phyloP scores from a whole-genome alignment of 2,888 invertebrate species.

The Caenorhabditis afra region DNA sequence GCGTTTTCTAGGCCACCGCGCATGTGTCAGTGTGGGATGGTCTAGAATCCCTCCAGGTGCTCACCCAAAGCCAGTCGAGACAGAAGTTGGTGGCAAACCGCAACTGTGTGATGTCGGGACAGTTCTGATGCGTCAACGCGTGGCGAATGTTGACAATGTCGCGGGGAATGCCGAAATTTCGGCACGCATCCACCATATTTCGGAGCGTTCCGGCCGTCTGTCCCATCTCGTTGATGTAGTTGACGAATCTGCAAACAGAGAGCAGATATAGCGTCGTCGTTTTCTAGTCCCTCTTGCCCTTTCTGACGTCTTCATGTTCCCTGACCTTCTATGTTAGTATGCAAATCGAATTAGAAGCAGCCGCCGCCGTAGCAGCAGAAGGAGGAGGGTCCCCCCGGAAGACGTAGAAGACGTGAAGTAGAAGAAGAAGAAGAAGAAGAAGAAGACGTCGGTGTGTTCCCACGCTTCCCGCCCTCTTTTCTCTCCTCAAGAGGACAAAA shows the following conservation, averaged over 20 bases:
- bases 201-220: constrained; percentile 62
- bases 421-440: constrained; percentile 8
- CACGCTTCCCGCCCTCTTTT: constrained; percentile 28
- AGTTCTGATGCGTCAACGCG: constrained; percentile 86
- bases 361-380: too few species aligned
- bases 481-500: constrained; percentile 45
- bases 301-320: constrained; percentile 4
- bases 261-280: too few species aligned
- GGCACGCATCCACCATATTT: constrained; percentile 22
- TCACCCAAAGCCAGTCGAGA: constrained; percentile 86
- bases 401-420: too few species aligned
- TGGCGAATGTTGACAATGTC: constrained; percentile 89
- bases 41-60: too few species aligned
- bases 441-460: constrained; percentile 33
- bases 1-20: too few species aligned
- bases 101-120: constrained; percentile 85
- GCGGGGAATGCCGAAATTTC: constrained; percentile 85
- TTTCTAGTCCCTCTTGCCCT: not conserved
- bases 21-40: too few species aligned
- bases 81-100: constrained; percentile 85
- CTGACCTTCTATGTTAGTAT: not conserved
- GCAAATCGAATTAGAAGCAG: constrained; percentile 13
- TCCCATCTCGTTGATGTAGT: constrained; percentile 80
- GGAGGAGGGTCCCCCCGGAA: constrained; percentile 11
- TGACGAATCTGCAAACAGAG: constrained; percentile 81